Percentiles rank a stretch among this genome's conserved stretches.
phyloP scores from a whole-genome alignment of 2,113 vertebrate species.

The Syngnathus floridae region DNA sequence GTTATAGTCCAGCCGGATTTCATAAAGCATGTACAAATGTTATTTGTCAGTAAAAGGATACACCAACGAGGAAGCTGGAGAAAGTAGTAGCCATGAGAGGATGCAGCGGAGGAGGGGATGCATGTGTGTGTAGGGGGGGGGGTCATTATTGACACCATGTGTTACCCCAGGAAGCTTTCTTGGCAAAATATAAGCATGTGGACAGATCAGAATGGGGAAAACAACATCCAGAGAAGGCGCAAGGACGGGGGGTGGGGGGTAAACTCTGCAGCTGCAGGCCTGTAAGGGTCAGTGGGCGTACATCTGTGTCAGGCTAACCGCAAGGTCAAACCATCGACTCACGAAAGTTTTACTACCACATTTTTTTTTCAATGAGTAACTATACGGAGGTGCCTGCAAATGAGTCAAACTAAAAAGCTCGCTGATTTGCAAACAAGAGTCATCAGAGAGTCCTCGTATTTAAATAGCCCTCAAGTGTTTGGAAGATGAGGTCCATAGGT shows the following conservation, averaged over 20 bases:
- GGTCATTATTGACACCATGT: constrained; percentile 66
- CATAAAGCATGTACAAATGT: not conserved
- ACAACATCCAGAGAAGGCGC: constrained; percentile 16
- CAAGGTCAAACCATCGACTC: constrained; percentile 39
- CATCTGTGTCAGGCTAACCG: constrained; percentile 42
- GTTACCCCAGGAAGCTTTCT: constrained; percentile 62
- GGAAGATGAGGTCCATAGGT: not conserved
- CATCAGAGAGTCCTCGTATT: not conserved
- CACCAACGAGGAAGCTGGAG: constrained; percentile 12
- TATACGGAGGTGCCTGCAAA: not conserved
- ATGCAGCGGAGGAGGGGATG: constrained; percentile 37
- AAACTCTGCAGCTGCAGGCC: constrained; percentile 51
- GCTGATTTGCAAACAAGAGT: not conserved
- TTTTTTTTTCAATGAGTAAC: not conserved
- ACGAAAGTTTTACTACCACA: constrained; percentile 2
- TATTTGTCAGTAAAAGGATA: not conserved
- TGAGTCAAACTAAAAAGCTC: not conserved
- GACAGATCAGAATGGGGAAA: constrained; percentile 53
- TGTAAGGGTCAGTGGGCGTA: constrained; percentile 31
- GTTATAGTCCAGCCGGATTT: not conserved
- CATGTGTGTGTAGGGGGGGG: constrained; percentile 19
- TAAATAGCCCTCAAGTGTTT: not conserved
- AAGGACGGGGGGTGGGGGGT: constrained; percentile 29
- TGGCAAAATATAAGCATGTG: constrained; percentile 54
- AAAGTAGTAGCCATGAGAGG: constrained; percentile 20